Conservation (phyloP, 1,140 invertebrate genomes). For the Macrobrachium nipponense region DNA sequence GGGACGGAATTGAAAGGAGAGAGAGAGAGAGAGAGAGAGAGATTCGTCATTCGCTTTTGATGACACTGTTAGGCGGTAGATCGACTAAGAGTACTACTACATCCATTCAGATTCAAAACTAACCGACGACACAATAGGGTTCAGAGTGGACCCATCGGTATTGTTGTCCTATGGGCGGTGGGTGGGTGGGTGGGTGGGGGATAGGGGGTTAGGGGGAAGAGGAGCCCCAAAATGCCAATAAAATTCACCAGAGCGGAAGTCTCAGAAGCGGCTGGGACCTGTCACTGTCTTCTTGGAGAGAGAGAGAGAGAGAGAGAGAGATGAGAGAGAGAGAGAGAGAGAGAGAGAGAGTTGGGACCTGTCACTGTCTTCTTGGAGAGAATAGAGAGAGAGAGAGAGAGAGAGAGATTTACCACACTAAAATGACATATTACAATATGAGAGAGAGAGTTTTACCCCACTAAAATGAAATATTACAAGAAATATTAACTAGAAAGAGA, state of each 20-base stretch:
- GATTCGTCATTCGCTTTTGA: neutral
- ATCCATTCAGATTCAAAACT: neutral
- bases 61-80: neutral
- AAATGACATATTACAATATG: neutral
- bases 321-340: neutral
- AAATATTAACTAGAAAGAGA: neutral
- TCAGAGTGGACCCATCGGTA: neutral
- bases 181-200: too few relatives aligned
- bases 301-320: conserved; percentile 11
- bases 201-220: conserved; percentile 5
- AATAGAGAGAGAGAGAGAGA: conserved; percentile 16
- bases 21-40: neutral
- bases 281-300: neutral
- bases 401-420: neutral
- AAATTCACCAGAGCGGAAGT: neutral
- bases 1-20: neutral
- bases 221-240: neutral
- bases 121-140: neutral
- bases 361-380: neutral
- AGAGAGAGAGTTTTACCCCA: neutral
- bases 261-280: neutral
- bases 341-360: neutral
- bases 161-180: neutral
- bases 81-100: neutral
- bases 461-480: neutral